A percentile compares a stretch with the other conserved stretches of the same genome.
Conservation (phyloP, 2,888 invertebrate genomes). For the Temnothorax unifasciatus region DNA sequence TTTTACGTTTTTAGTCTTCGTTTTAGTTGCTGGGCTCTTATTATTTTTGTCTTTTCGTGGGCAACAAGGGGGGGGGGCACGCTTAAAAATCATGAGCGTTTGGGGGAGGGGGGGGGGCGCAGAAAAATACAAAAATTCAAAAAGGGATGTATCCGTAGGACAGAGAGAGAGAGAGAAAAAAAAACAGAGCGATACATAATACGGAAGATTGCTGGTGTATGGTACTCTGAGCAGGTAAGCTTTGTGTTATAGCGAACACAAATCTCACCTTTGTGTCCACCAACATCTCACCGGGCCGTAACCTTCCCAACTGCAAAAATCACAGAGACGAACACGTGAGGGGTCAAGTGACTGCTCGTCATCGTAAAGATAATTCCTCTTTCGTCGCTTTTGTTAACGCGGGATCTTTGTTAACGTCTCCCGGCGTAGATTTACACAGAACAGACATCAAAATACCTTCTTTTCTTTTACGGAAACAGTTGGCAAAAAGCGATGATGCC, state of each 20-base stretch:
- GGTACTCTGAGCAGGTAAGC: conserved; percentile 85
- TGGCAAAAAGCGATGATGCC: conserved; percentile 13
- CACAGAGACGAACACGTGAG: conserved; percentile 70
- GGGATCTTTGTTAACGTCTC: conserved; percentile 2
- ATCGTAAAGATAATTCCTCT: conserved; percentile 18
- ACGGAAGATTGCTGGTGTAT: conserved; percentile 72
- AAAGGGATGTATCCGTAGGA: conserved; percentile 63
- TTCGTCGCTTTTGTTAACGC: conserved; percentile 6
- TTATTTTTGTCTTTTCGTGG: conserved; percentile 23
- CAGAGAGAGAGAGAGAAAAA: conserved; percentile 36
- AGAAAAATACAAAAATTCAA: conserved; percentile 57
- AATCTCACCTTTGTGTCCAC: conserved; percentile 92
- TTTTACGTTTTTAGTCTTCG: conserved; percentile 63
- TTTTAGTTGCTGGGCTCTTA: conserved; percentile 41
- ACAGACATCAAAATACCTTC: background rate
- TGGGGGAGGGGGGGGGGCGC: background rate
- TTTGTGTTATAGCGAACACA: conserved; percentile 88
- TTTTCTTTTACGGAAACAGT: conserved; percentile 5
- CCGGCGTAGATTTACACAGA: background rate
- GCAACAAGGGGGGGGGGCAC: background rate
- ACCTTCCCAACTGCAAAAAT: conserved; percentile 90
- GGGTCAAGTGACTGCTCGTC: conserved; percentile 34
- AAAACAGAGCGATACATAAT: conserved; percentile 33
- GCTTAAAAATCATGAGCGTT: conserved; percentile 14
- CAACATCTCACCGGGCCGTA: conserved; percentile 93